Base-by-base conservation (phyloP, 2,888 invertebrate genomes). In the Eumacrocentrus americanus region DNA sequence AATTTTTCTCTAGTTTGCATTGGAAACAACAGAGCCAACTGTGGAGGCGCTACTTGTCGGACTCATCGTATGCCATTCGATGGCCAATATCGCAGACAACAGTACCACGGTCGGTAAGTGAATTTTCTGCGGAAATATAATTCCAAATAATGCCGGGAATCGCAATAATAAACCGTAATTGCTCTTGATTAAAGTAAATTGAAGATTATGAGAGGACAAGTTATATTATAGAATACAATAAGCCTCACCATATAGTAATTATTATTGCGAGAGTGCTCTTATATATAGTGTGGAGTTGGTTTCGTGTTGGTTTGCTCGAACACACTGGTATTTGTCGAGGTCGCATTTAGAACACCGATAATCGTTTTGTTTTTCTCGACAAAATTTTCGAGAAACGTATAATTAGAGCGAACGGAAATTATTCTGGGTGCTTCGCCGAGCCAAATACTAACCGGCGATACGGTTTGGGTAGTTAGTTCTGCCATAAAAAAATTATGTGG, bases 101-200 rank as follows among this genome's bases (percentile, higher is more conserved):
- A 46, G 1, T 22, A 25, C 34, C 7, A 11, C 58, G 7, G 59
- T 55, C 64, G 64, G 47, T 61, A 66, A 51, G 14, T 23, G 0
- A 42, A 58, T 9, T 52, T 34, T 23, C 62, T 56, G 9, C 20
- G 3, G 14, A 9, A 48, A 12, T 23, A 12, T 12, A 12, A 23
- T 9, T 11, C 12, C 14, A 1, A 38, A 20, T 23, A 50, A 57
- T 20, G 20, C 12, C 22, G 20, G 44, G 42, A 59, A 60, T 35
- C 52, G 7, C 23, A n/a, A 55, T 58, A 54, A 51, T 58, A 68
- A 53, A 50, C 57, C 62, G 62, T 71, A 70, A 70, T 75, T 72
- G 74, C 60, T 68, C 65, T 66, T 73, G 70, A 76, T 77, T 72
- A 71, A 61, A 67, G 56, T 70, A 70, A 65, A 77, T 75, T 74